These are phyloP conservation scores for Phrynocephalus guinanensis DNA, from an alignment of 2,797 vertebrate species.

Conservation along the genomic window DNA sequence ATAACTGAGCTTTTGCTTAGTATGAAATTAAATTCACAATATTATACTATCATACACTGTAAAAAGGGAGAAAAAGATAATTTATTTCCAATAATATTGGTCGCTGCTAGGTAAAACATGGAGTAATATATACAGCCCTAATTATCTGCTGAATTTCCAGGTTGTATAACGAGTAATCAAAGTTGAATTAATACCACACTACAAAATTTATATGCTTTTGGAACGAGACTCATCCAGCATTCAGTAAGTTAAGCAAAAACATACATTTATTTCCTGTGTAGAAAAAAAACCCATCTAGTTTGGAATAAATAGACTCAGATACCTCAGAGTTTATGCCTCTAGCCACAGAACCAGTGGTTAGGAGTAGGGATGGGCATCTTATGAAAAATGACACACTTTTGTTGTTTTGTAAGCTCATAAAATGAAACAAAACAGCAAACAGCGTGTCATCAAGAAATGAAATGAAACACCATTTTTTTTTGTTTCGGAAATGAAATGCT, in stretches of 20 bases:
- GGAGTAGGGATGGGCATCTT: too few species aligned
- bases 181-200: neutral
- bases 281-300: neutral
- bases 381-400: too few species aligned
- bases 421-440: too few species aligned
- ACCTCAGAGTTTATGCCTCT: too few species aligned
- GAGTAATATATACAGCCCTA: neutral
- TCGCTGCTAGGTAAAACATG: neutral
- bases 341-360: too few species aligned
- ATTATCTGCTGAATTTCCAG: neutral
- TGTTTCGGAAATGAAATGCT: too few species aligned
- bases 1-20: neutral
- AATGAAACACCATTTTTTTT: too few species aligned
- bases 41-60: slow-evolving; percentile 5
- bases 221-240: neutral
- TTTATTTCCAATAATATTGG: neutral
- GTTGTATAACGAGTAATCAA: neutral
- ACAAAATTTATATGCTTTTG: neutral
- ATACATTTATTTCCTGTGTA: neutral
- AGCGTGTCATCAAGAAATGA: too few species aligned
- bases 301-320: neutral
- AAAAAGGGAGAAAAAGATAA: neutral
- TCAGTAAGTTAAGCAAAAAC: neutral
- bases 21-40: neutral
- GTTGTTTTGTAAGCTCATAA: too few species aligned